Evolutionary conservation across 2,888 invertebrate species (phyloP).

Genomic region (Metacarcinus magister): DNA sequence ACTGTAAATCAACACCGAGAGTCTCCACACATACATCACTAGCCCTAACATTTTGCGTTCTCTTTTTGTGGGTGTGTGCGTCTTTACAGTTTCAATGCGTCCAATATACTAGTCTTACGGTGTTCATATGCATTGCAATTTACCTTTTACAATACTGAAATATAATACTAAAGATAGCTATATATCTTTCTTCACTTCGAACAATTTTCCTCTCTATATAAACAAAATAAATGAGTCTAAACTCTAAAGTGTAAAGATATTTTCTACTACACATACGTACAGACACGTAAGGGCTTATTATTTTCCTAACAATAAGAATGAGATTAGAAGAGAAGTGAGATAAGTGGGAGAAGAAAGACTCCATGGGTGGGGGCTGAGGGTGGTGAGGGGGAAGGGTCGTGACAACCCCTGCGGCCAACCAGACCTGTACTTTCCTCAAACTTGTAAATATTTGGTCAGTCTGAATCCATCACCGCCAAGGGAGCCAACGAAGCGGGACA

Average conservation of each 20-base stretch:
- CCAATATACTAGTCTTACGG: background rate
- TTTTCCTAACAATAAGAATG: background rate
- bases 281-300: background rate
- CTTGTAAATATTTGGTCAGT: constrained; percentile 47
- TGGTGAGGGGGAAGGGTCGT: background rate
- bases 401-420: background rate
- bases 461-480: constrained; percentile 54
- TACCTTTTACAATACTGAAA: background rate
- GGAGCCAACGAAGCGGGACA: background rate
- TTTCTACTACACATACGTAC: background rate
- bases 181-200: background rate
- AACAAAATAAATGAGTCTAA: background rate
- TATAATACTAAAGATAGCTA: background rate
- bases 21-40: background rate
- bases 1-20: constrained; percentile 36
- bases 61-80: background rate
- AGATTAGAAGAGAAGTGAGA: background rate
- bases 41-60: background rate
- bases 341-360: background rate
- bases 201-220: background rate
- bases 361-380: background rate
- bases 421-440: constrained; percentile 40
- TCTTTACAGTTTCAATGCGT: background rate
- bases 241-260: background rate
- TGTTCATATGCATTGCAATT: background rate